A percentile compares a stretch with the other conserved stretches of the same genome.
Evolutionary conservation across 2,797 vertebrate species (phyloP).

Genomic region (Falco naumanni): DNA sequence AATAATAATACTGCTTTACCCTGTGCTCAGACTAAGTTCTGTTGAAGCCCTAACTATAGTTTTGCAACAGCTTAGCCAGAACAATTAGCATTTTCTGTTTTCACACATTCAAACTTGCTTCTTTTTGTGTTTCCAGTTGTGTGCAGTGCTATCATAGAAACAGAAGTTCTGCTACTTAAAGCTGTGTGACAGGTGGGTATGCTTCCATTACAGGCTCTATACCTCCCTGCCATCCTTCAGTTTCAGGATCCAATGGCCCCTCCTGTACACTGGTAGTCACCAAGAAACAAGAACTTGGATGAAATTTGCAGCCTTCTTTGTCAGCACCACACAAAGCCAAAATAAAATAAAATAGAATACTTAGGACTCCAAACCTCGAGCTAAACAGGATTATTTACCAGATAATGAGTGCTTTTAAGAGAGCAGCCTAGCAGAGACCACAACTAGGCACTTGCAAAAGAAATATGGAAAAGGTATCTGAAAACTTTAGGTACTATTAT

Average conservation of each 20-base stretch:
- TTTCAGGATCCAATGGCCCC: background rate
- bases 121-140: background rate
- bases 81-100: background rate
- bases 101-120: background rate
- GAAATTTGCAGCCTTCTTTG: background rate
- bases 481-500: background rate
- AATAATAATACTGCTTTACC: background rate
- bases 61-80: background rate
- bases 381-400: background rate
- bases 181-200: background rate
- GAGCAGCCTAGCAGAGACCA: background rate
- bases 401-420: background rate
- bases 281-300: background rate
- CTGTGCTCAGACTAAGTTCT: background rate
- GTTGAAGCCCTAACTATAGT: rapidly evolving
- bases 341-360: background rate
- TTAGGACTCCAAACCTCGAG: background rate
- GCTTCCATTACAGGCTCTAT: background rate
- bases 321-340: background rate
- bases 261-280: background rate
- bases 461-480: background rate
- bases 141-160: background rate
- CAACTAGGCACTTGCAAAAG: background rate
- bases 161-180: background rate
- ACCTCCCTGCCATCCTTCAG: background rate